Evolutionary conservation across 2,113 vertebrate species (phyloP).

Genomic region (Gobiocypris rarus): DNA sequence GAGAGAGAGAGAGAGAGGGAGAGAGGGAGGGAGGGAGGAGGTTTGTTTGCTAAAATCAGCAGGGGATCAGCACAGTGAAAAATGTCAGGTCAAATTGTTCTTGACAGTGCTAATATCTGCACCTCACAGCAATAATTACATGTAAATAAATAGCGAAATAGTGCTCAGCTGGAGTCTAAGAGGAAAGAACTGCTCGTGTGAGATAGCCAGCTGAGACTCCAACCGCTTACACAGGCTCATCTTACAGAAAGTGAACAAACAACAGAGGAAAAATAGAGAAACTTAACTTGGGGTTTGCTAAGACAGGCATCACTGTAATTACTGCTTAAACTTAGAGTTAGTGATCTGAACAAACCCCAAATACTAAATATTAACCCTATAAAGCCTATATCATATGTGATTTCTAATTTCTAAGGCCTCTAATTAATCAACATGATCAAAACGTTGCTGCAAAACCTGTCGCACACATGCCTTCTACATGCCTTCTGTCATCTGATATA

Average conservation of each 20-base stretch:
- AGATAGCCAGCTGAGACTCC: slow-evolving; percentile 89
- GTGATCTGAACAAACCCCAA: not conserved
- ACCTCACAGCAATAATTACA: slow-evolving; percentile 99
- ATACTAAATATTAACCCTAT: not conserved
- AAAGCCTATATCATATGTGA: not conserved
- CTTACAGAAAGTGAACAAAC: slow-evolving; percentile 44
- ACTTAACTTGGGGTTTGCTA: not conserved
- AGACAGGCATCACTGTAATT: not conserved
- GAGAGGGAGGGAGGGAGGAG: slow-evolving; percentile 42
- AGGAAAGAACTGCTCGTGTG: slow-evolving; percentile 75
- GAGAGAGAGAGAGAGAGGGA: slow-evolving; percentile 42
- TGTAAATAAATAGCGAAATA: slow-evolving; percentile 99
- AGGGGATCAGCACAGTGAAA: slow-evolving; percentile 89
- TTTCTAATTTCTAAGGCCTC: not conserved
- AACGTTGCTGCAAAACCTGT: not conserved
- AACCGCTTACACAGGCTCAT: slow-evolving; percentile 47
- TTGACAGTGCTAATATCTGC: slow-evolving; percentile 99
- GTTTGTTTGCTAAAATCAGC: slow-evolving; percentile 77
- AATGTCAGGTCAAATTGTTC: slow-evolving; percentile 99
- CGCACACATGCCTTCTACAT: not conserved
- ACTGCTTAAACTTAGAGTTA: not conserved
- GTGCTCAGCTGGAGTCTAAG: slow-evolving; percentile 96
- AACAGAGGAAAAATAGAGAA: slow-evolving; percentile 49
- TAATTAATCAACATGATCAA: not conserved
- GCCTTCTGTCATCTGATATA: not conserved